These are phyloP conservation scores for Anguilla japonica DNA, from an alignment of 2,113 vertebrate species.

Conservation along the genomic window DNA sequence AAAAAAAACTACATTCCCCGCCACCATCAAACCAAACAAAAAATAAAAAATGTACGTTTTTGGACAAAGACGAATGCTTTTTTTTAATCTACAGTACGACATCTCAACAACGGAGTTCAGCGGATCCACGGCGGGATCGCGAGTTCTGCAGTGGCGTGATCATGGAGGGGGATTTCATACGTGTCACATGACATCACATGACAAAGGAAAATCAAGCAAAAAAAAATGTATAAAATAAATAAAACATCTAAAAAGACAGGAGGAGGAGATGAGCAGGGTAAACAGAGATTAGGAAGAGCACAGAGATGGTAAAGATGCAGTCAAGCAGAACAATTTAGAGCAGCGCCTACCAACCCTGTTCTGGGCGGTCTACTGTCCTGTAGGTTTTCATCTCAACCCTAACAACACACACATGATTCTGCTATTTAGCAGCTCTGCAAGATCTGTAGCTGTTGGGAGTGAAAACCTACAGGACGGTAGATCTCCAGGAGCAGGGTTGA, in stretches of 20 bases:
- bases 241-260: constrained; percentile 1
- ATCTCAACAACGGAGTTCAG: constrained; percentile 15
- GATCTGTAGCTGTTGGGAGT: no score
- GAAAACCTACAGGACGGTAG: no score
- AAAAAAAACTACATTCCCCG: constrained; percentile 40
- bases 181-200: constrained; percentile 4
- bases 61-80: constrained; percentile 27
- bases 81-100: constrained; percentile 10
- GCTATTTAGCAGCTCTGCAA: no score
- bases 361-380: no score
- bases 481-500: no score
- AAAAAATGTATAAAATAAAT: not conserved
- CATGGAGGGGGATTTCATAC: constrained; percentile 43
- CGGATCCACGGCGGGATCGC: constrained; percentile 9
- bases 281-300: not conserved
- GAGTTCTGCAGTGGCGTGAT: constrained; percentile 33
- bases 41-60: constrained; percentile 14
- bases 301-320: not conserved
- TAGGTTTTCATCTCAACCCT: no score
- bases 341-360: no score
- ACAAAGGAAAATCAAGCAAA: constrained; percentile 24
- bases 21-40: constrained; percentile 53
- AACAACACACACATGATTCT: no score
- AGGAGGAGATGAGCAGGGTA: not conserved
- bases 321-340: not conserved